Base-by-base conservation (phyloP, 2,888 invertebrate species). In the Scrobipalpa atriplicella region DNA sequence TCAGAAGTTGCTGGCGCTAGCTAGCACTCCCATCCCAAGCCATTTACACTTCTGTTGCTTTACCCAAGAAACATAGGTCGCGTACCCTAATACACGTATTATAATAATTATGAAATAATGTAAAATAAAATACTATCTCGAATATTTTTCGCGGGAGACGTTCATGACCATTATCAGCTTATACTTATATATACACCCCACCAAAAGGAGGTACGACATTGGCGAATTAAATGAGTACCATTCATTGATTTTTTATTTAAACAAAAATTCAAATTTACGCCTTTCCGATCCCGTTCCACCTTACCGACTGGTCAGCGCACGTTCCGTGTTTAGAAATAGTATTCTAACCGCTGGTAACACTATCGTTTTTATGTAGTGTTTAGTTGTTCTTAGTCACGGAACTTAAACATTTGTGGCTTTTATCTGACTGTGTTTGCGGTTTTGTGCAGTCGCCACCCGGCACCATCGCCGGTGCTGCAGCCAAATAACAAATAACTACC, bases 341-440 rank as follows among this genome's bases (percentile, higher is more conserved):
- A 58, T 58, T 58, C 1, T 9, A 58, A 29, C 36, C 47, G 47
- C 47, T 29, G n/a, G 43, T 10, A 36, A 58, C 38, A 38, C 38
- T 36, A 58, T n/a, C n/a, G 56, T 38, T n/a, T 58, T 58, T 58
- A 58, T 18, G 38, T 38, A 38, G 58, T 58, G 58, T 58, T 58
- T 58, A 58, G 58, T 38, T 58, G 58, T 58, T 58, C n/a, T 38
- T 58, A 58, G 58, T 58, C 58, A 58, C 58, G 58, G 58, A 58
- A 58, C 38, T 58, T 16, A 36, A 38, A 38, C 58, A 29, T 58
- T 58, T 58, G 58, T 58, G 58, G 58, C 16, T 58, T 58, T 13
- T 58, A 58, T 58, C 58, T 58, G 38, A 58, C 58, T 36, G 58
- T 18, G 13, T n/a, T 56, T n/a, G 56, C 56, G 56, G 56, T 21